Conservation (phyloP, 1,140 invertebrate species). For the Andrena cerasifolii region DNA sequence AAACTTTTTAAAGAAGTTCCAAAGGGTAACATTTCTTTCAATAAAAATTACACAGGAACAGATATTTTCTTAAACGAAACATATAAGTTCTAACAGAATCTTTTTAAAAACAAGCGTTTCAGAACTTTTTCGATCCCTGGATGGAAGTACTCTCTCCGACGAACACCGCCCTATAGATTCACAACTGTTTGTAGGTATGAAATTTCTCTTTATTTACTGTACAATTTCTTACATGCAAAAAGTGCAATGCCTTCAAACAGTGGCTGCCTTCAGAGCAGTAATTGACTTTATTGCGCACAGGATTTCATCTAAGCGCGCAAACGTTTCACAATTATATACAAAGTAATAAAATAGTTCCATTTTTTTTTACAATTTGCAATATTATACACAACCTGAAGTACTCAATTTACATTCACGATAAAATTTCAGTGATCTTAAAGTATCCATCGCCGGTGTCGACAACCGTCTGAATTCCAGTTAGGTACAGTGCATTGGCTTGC, state of each 20-base stretch:
- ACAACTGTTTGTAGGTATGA: not conserved
- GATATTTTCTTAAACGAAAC: too few species aligned
- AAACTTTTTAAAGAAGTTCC: too few species aligned
- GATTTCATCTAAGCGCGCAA: not conserved
- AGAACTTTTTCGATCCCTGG: too few species aligned
- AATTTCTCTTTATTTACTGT: constrained; percentile 62
- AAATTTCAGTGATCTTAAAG: constrained; percentile 6
- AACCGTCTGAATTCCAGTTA: not conserved
- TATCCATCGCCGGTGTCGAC: not conserved
- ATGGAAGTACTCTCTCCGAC: too few species aligned
- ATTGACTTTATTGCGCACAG: constrained; percentile 29
- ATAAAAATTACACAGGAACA: too few species aligned
- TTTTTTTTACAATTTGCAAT: constrained; percentile 55
- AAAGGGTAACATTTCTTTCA: too few species aligned
- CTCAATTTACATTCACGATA: constrained; percentile 31
- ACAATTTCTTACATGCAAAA: constrained; percentile 50
- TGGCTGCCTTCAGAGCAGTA: constrained; percentile 13
- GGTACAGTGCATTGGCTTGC: too few species aligned
- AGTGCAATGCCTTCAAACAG: constrained; percentile 36
- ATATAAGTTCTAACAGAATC: too few species aligned
- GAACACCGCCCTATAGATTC: too few species aligned
- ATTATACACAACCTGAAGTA: constrained; percentile 51
- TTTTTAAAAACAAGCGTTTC: too few species aligned
- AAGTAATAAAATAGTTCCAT: constrained; percentile 53
- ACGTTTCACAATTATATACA: constrained; percentile 52